phyloP scores from a whole-genome alignment of 2,888 invertebrate genomes.

The Xylota sylvarum region DNA sequence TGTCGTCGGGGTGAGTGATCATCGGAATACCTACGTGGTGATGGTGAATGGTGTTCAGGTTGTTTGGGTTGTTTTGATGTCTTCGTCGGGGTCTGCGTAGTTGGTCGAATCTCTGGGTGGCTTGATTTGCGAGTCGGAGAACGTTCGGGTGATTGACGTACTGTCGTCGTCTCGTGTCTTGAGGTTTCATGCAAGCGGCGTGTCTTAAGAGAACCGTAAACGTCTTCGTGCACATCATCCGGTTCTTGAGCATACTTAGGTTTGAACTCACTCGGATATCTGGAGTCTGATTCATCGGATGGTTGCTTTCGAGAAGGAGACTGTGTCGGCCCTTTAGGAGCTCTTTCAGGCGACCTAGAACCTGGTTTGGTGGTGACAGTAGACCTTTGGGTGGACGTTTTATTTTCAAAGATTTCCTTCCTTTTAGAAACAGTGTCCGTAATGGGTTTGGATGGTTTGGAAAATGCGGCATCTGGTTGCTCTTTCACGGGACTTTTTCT shows the following conservation, averaged over 20 bases:
- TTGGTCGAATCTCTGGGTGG: constrained; percentile 48
- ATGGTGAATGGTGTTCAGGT: constrained; percentile 57
- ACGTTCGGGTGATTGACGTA: constrained; percentile 58
- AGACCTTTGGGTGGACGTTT: constrained; percentile 46
- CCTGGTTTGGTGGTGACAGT: constrained; percentile 28
- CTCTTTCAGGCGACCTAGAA: constrained; percentile 38
- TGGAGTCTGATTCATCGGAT: constrained; percentile 45
- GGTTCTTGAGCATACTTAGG: constrained; percentile 32
- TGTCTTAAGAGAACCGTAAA: constrained; percentile 55
- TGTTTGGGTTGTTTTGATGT: constrained; percentile 46
- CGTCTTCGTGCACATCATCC: constrained; percentile 53
- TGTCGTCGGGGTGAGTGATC: constrained; percentile 57
- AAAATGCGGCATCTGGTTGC: constrained; percentile 81
- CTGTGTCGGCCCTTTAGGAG: neutral
- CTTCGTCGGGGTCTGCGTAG: constrained; percentile 25
- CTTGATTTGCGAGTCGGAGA: constrained; percentile 58
- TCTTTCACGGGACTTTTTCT: constrained; percentile 53
- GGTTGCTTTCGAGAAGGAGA: constrained; percentile 26
- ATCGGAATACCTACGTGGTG: constrained; percentile 72
- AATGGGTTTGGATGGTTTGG: constrained; percentile 75
- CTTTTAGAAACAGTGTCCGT: constrained; percentile 48
- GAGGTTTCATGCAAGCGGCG: constrained; percentile 44
- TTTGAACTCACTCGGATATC: constrained; percentile 35
- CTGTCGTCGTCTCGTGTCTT: constrained; percentile 6
- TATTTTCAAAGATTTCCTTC: constrained; percentile 65